phyloP scores from a whole-genome alignment of 2,113 vertebrate species.

The Callocephalon fimbriatum region DNA sequence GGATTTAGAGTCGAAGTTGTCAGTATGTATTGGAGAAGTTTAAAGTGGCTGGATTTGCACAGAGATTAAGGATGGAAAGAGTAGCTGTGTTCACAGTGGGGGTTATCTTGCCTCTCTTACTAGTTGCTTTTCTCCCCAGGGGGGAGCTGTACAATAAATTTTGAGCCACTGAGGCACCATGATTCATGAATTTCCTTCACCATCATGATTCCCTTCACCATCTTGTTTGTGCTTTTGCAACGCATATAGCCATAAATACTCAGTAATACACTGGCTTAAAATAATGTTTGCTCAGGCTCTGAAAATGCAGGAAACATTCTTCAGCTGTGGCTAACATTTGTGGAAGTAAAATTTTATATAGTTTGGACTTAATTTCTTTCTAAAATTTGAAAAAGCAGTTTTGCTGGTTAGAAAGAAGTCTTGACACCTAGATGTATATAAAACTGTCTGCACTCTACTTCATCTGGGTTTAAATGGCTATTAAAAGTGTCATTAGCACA shows the following conservation, averaged over 20 bases:
- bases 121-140: neutral
- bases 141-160: neutral
- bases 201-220: neutral
- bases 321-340: neutral
- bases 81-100: neutral
- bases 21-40: neutral
- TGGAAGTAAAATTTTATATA: neutral
- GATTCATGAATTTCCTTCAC: neutral
- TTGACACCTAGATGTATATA: neutral
- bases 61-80: neutral
- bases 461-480: neutral
- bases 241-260: neutral
- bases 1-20: neutral
- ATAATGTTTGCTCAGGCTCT: neutral
- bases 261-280: neutral
- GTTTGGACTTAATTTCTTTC: neutral
- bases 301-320: neutral
- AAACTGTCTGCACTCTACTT: neutral
- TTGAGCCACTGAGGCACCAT: accelerated
- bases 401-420: neutral
- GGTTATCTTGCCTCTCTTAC: neutral
- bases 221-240: neutral
- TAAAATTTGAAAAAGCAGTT: neutral
- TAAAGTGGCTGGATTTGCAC: neutral
- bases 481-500: neutral